Evolutionary conservation across 2,797 vertebrate genomes (phyloP), one percentile per base, ranked within the genome.

Genomic region (Ambastaia sidthimunki): DNA sequence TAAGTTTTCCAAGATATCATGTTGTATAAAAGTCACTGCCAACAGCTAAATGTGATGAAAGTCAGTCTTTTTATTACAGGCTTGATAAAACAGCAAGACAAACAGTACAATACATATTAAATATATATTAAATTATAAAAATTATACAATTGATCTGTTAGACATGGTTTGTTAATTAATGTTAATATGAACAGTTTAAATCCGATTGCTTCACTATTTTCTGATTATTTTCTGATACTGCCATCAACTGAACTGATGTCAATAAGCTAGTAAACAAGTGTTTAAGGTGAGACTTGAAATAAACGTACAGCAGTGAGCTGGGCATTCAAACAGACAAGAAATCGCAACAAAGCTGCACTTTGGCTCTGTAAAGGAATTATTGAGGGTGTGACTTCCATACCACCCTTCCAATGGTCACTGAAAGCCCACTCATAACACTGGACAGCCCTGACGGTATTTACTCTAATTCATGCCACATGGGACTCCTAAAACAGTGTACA

Each of bases 391-490:
- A 41, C 55, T 81, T 23, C 23, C 21, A 66, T 74, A 66, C 82
- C 84, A 76, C 76, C 84, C 82, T 71, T 65, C 76, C 79, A 50
- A 60, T 82, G 82, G 82, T 82, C 68, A 76, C 47, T 16, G 48
- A 18, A 37, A 69, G 25, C n/a, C 67, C 54, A 47, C 69, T 67
- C 65, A 60, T 18, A 55, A 69, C 67, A n/a, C 19, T 60, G 76
- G 44, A 60, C 50, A 80, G 65, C 67, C 16, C 16, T 60, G 76
- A 83, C 75, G 9, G 7, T 41, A 41, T 11, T 41, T 9, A 41
- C 37, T 41, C 7, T 9, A 41, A 41, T 10, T 71, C 18, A 62
- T 11, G 2, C 12, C 62, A n/a, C 52, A 47, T 72, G n/a, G 52
- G 47, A 37, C 34, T 37, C 6, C 4, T 37, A 5, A 31, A 6